These are phyloP conservation scores for Andrena chrysosceles DNA, from an alignment of 2,888 invertebrate genomes.

Conservation along the genomic window DNA sequence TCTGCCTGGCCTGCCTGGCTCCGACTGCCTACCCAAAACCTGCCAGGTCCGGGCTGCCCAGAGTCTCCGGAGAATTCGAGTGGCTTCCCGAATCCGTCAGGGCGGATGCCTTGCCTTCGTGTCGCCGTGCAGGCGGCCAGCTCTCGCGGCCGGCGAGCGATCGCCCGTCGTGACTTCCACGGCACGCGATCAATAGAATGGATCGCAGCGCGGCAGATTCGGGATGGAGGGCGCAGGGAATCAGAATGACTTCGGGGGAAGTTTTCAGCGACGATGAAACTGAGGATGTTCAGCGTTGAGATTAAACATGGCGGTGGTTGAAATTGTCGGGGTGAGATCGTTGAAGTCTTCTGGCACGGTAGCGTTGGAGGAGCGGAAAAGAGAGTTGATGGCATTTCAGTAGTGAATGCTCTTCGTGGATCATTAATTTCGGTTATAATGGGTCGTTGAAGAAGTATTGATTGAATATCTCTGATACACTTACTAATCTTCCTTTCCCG, in stretches of 20 bases:
- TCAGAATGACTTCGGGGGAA: not conserved
- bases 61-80: slow-evolving; percentile 62
- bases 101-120: slow-evolving; percentile 44
- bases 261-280: not conserved
- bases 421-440: not conserved
- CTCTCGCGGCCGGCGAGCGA: slow-evolving; percentile 21
- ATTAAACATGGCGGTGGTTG: too few species aligned
- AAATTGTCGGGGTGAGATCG: too few species aligned
- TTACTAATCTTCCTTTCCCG: not conserved
- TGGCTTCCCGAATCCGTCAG: slow-evolving; percentile 43
- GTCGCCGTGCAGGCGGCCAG: not conserved
- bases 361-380: too few species aligned
- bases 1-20: slow-evolving; percentile 62
- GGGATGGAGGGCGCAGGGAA: not conserved
- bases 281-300: too few species aligned
- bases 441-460: not conserved
- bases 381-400: too few species aligned
- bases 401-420: too few species aligned
- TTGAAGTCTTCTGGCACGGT: too few species aligned
- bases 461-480: not conserved
- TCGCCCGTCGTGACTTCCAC: slow-evolving; percentile 13
- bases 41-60: slow-evolving; percentile 61
- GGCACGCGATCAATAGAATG: slow-evolving; percentile 18
- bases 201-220: slow-evolving; percentile 5
- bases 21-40: slow-evolving; percentile 67